phyloP scores from a whole-genome alignment of 2,113 vertebrate genomes.

The Thymallus thymallus region DNA sequence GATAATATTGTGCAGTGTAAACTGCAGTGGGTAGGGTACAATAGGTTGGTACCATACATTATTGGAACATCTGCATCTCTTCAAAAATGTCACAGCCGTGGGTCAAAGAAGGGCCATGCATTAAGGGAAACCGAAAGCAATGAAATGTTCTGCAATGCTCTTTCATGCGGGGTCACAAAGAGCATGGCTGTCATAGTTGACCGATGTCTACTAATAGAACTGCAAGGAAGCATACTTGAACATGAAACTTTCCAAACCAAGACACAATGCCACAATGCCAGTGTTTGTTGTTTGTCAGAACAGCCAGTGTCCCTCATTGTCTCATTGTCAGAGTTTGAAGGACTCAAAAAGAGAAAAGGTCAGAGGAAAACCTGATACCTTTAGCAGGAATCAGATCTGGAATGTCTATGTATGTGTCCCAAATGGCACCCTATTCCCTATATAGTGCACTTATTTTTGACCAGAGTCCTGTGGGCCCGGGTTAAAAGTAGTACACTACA shows the following conservation, averaged over 20 bases:
- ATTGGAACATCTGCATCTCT: neutral
- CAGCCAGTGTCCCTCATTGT: neutral
- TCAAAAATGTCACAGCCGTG: constrained; percentile 8
- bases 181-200: neutral
- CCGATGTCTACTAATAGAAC: constrained; percentile 1
- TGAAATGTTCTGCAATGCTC: neutral
- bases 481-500: no score
- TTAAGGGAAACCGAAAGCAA: constrained; percentile 1
- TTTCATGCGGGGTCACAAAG: neutral
- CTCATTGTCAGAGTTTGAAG: neutral
- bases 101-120: neutral
- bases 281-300: constrained; percentile 25
- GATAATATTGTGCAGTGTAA: no score
- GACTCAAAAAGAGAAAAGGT: neutral
- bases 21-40: no score
- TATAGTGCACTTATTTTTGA: no score
- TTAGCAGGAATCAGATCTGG: constrained; percentile 17
- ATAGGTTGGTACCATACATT: no score
- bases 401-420: neutral
- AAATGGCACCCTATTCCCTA: neutral
- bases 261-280: neutral
- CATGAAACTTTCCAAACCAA: constrained; percentile 1
- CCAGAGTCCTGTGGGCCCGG: no score
- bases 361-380: constrained; percentile 30
- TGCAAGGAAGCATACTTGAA: neutral